These are phyloP conservation scores for Dascyllus trimaculatus DNA, from an alignment of 2,113 vertebrate species.

Conservation along the genomic window DNA sequence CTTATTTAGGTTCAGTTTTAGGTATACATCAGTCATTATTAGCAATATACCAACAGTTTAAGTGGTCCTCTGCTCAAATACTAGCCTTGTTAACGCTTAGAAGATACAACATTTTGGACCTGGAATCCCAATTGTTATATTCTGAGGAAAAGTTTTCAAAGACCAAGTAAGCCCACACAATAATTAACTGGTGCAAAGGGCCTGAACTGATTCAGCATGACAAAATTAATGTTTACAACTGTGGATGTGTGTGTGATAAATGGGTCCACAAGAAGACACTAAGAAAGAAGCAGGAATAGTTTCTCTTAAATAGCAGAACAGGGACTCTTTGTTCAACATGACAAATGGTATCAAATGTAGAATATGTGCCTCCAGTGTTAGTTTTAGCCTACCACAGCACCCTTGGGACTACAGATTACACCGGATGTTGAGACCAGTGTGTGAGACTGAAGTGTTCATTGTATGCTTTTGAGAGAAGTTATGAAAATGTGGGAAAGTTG, in stretches of 20 bases:
- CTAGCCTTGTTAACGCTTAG: no score
- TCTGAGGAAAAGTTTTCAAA: background rate
- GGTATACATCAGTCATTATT: no score
- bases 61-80: no score
- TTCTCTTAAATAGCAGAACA: background rate
- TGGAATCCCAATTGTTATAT: background rate
- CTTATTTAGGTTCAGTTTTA: no score
- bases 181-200: slow-evolving; percentile 13
- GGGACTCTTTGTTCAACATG: slow-evolving; percentile 1
- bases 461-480: slow-evolving; percentile 30
- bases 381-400: background rate
- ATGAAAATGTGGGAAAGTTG: slow-evolving; percentile 44
- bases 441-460: slow-evolving; percentile 19
- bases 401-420: slow-evolving; percentile 16
- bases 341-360: slow-evolving; percentile 1
- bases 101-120: background rate
- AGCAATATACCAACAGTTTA: no score
- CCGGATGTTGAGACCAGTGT: background rate
- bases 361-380: slow-evolving; percentile 14
- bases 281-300: background rate
- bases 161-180: background rate
- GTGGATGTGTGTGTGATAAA: background rate
- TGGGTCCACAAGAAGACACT: background rate
- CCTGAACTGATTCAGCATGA: slow-evolving; percentile 1
- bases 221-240: slow-evolving; percentile 2